A percentile compares a stretch with the other conserved stretches of the same genome.
Evolutionary conservation across 2,888 invertebrate species (phyloP).

Genomic region (Phyllotreta striolata): DNA sequence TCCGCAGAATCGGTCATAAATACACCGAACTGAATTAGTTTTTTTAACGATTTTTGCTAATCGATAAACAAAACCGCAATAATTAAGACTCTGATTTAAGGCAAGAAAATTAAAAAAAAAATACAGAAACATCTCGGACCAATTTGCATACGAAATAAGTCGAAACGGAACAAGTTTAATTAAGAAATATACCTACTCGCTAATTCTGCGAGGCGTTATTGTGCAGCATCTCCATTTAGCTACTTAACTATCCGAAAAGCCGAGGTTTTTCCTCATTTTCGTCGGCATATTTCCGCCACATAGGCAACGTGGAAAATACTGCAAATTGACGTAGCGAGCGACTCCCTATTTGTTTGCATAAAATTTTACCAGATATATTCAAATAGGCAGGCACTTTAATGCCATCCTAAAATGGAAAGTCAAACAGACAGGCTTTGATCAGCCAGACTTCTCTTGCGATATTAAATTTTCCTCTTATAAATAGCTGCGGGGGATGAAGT

Average conservation of each 20-base stretch:
- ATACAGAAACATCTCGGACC: too few relatives aligned
- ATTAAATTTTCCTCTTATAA: constrained; percentile 36
- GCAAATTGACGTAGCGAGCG: constrained; percentile 20
- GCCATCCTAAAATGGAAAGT: constrained; percentile 38
- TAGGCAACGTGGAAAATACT: constrained; percentile 1
- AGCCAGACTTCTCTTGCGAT: constrained; percentile 34
- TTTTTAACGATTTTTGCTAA: too few relatives aligned
- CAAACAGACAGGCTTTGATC: constrained; percentile 43
- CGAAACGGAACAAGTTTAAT: too few relatives aligned
- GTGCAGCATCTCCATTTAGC: constrained; percentile 1
- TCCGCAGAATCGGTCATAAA: too few relatives aligned
- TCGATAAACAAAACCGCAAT: too few relatives aligned
- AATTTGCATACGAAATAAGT: too few relatives aligned
- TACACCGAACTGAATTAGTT: too few relatives aligned
- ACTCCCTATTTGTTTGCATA: constrained; percentile 37
- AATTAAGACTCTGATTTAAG: too few relatives aligned
- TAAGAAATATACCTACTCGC: too few relatives aligned
- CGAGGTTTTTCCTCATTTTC: constrained; percentile 26
- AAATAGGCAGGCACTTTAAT: constrained; percentile 40
- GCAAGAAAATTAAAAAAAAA: too few relatives aligned
- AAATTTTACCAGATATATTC: constrained; percentile 38
- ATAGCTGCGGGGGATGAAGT: constrained; percentile 23
- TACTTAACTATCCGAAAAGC: constrained; percentile 25
- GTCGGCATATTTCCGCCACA: constrained; percentile 17
- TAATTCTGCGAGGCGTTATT: too few relatives aligned